Percentiles rank a stretch among this genome's conserved stretches.
These are phyloP conservation scores for Batillaria attramentaria DNA, from an alignment of 1,140 invertebrate species.

Conservation along the genomic window DNA sequence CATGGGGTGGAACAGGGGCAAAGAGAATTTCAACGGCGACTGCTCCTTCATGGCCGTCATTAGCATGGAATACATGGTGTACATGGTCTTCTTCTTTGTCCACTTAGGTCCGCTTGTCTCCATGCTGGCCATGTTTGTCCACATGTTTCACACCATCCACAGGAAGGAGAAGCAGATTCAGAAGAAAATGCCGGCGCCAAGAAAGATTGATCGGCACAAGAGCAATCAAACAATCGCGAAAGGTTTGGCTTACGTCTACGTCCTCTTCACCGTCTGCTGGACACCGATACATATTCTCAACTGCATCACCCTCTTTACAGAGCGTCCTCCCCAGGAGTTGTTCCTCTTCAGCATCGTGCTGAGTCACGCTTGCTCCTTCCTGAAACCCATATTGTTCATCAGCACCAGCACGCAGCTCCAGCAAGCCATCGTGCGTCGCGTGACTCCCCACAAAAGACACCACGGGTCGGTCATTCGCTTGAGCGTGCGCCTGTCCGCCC, in stretches of 20 bases:
- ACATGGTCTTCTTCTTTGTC: constrained; percentile 68
- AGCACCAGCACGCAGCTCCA: constrained; percentile 89
- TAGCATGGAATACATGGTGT: constrained; percentile 68
- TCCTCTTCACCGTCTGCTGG: constrained; percentile 66
- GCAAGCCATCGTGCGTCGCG: constrained; percentile 78
- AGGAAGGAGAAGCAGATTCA: constrained; percentile 46
- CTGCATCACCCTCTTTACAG: constrained; percentile 50
- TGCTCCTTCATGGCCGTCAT: constrained; percentile 65
- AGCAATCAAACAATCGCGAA: constrained; percentile 53
- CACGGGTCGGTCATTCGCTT: too few species aligned
- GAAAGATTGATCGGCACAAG: constrained; percentile 12
- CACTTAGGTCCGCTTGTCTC: constrained; percentile 62
- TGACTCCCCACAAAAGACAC: too few species aligned
- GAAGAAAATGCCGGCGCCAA: constrained; percentile 25
- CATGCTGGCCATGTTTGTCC: constrained; percentile 64
- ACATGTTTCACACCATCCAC: constrained; percentile 63
- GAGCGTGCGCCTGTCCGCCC: too few species aligned
- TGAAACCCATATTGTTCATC: constrained; percentile 75
- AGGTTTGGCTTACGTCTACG: constrained; percentile 61
- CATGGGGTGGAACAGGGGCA: constrained; percentile 64
- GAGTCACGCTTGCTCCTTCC: constrained; percentile 76
- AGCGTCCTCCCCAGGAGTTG: constrained; percentile 37
- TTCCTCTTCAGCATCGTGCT: constrained; percentile 75
- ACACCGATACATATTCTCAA: constrained; percentile 67
- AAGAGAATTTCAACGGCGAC: constrained; percentile 30